Conservation (phyloP, 2,888 invertebrate species). For the Melanophora roralis region DNA sequence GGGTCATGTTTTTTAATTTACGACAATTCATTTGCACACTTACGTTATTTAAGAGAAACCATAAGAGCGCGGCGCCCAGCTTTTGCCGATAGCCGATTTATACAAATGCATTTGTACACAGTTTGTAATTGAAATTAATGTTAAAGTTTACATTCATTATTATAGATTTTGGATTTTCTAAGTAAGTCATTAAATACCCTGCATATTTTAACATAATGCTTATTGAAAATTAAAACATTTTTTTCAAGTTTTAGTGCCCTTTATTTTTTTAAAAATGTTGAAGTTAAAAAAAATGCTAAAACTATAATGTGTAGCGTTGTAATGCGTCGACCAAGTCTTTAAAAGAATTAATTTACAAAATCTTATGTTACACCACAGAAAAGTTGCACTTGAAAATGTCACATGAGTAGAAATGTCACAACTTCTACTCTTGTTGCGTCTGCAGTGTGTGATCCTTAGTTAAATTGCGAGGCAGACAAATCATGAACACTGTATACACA, state of each 20-base stretch:
- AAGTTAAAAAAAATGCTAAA: too few relatives aligned
- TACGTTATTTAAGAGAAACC: too few relatives aligned
- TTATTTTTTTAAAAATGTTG: too few relatives aligned
- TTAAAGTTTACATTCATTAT: slow-evolving; percentile 34
- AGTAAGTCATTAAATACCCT: not conserved
- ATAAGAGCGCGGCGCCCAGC: too few relatives aligned
- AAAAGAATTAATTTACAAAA: slow-evolving; percentile 1
- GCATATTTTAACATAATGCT: not conserved
- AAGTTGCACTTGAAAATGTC: slow-evolving; percentile 55
- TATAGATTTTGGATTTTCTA: not conserved
- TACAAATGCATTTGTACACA: not conserved
- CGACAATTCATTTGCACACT: too few relatives aligned
- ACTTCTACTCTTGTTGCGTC: not conserved
- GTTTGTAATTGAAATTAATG: slow-evolving; percentile 58
- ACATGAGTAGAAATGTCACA: slow-evolving; percentile 31
- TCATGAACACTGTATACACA: not conserved
- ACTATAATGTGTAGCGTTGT: not conserved
- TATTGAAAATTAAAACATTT: too few relatives aligned
- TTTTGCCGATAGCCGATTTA: too few relatives aligned
- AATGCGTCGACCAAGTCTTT: not conserved
- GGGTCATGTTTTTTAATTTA: too few relatives aligned
- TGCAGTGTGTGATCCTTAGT: not conserved
- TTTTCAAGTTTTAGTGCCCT: too few relatives aligned
- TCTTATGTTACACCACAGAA: slow-evolving; percentile 31
- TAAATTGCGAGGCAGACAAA: not conserved